phyloP scores from a whole-genome alignment of 2,888 invertebrate species.

The Xanthia togata region DNA sequence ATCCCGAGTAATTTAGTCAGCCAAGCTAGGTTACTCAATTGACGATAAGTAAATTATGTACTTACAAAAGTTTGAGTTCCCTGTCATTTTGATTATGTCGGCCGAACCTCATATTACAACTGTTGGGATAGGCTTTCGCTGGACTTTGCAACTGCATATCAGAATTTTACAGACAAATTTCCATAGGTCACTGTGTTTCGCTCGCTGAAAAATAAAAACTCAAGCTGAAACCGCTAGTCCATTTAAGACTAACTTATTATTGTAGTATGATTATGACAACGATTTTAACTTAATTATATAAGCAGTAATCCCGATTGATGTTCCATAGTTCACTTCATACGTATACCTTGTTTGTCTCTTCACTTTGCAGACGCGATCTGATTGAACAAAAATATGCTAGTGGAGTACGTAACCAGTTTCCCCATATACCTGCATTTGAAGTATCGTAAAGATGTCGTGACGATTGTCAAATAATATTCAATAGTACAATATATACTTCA shows the following conservation, averaged over 20 bases:
- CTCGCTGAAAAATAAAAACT: background rate
- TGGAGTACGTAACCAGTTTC: conserved; percentile 14
- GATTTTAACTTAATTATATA: conserved; percentile 37
- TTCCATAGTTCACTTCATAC: conserved; percentile 28
- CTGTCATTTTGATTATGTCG: background rate
- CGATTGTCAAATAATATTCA: conserved; percentile 13
- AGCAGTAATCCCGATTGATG: conserved; percentile 33
- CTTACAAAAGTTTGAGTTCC: background rate
- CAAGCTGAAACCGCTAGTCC: conserved; percentile 26
- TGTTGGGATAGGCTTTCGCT: background rate
- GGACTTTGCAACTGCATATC: background rate
- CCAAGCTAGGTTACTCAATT: background rate
- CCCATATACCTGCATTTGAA: background rate
- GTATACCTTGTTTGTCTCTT: conserved; percentile 10
- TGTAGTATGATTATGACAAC: conserved; percentile 35
- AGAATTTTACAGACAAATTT: background rate
- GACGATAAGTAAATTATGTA: background rate
- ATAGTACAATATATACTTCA: background rate
- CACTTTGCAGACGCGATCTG: conserved; percentile 29
- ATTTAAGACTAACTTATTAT: conserved; percentile 10
- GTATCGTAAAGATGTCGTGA: conserved; percentile 7
- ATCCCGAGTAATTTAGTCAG: background rate
- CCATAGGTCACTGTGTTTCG: background rate
- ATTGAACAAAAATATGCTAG: conserved; percentile 23
- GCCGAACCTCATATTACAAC: background rate